Conservation (phyloP, 2,888 invertebrate species). For the Busseola fusca region DNA sequence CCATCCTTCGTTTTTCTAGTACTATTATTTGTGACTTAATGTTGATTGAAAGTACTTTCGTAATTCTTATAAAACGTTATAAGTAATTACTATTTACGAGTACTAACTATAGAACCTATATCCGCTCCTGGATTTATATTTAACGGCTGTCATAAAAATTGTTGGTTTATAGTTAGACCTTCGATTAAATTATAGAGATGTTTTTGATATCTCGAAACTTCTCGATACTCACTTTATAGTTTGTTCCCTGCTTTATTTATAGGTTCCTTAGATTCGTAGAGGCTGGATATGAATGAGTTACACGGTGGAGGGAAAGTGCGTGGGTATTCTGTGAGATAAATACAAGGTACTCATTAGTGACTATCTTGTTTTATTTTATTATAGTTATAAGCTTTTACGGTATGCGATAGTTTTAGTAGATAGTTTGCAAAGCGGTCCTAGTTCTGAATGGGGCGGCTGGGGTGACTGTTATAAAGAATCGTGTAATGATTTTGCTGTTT, state of each 20-base stretch:
- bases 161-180: conserved; percentile 17
- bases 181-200: conserved; percentile 39
- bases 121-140: conserved; percentile 38
- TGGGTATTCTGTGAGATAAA: conserved; percentile 66
- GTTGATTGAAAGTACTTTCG: conserved; percentile 20
- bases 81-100: neutral
- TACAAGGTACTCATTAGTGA: conserved; percentile 61
- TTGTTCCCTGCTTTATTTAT: conserved; percentile 39
- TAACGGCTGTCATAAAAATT: conserved; percentile 48
- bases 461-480: conserved; percentile 1
- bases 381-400: conserved; percentile 53
- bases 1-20: neutral
- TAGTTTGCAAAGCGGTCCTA: conserved; percentile 32
- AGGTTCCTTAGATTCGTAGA: conserved; percentile 38
- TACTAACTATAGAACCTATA: conserved; percentile 6
- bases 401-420: conserved; percentile 41
- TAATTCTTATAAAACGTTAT: conserved; percentile 20
- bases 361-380: conserved; percentile 61
- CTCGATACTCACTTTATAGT: conserved; percentile 39
- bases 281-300: conserved; percentile 55
- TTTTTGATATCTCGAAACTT: conserved; percentile 35
- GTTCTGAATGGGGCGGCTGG: conserved; percentile 25
- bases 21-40: conserved; percentile 8
- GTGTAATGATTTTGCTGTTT: conserved; percentile 19
- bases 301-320: conserved; percentile 46